phyloP scores from a whole-genome alignment of 2,113 vertebrate species.

The Microcebus jonahi region DNA sequence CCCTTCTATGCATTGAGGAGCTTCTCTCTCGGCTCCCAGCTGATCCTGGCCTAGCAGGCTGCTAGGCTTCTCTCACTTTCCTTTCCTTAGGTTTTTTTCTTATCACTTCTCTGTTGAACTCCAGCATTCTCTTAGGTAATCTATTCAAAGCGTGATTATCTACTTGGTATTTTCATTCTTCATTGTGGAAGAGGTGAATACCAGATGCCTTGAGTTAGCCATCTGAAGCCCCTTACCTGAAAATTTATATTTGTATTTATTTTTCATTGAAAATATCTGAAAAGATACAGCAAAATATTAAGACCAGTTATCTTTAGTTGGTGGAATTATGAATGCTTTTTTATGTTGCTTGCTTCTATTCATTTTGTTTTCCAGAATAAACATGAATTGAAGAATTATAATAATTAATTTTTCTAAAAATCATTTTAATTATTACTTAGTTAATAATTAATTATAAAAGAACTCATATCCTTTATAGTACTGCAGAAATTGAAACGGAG shows the following conservation, averaged over 20 bases:
- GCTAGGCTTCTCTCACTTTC: background rate
- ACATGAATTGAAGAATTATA: background rate
- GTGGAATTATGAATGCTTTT: background rate
- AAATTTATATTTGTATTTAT: conserved; percentile 13
- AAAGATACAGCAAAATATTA: background rate
- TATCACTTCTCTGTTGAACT: background rate
- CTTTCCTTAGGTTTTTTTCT: background rate
- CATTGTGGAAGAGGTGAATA: background rate
- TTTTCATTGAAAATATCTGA: background rate
- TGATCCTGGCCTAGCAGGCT: background rate
- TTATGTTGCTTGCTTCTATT: background rate
- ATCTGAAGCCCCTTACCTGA: background rate
- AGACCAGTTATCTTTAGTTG: background rate
- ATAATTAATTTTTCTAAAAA: background rate
- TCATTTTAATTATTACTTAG: background rate
- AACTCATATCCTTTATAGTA: background rate
- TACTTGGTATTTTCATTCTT: background rate
- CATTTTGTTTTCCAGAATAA: background rate
- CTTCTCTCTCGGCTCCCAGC: background rate
- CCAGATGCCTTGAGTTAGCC: background rate
- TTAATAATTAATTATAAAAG: background rate
- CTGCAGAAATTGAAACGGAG: background rate
- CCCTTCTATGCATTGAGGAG: background rate
- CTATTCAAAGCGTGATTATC: background rate
- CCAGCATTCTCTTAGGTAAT: background rate